A percentile compares a stretch with the other conserved stretches of the same genome.
These are phyloP conservation scores for Coleophora flavipennella DNA, from an alignment of 2,888 invertebrate species.

Conservation along the genomic window DNA sequence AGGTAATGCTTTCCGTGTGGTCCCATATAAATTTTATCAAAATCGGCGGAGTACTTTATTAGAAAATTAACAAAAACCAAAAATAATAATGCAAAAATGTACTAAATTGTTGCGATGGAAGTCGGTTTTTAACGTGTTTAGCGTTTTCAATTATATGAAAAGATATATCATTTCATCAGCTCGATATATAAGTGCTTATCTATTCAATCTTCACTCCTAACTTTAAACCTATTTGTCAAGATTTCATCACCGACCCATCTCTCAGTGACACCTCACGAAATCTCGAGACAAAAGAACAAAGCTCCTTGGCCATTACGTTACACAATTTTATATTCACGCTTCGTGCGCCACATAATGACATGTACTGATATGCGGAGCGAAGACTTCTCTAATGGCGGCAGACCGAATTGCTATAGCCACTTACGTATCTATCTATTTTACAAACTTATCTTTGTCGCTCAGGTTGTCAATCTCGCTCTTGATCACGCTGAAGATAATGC, in stretches of 20 bases:
- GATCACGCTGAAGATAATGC: conserved; percentile 6
- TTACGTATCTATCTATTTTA: conserved; percentile 23
- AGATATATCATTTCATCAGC: too few relatives aligned
- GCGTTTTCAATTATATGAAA: too few relatives aligned
- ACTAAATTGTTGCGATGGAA: too few relatives aligned
- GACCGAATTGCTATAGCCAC: conserved; percentile 48
- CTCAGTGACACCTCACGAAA: conserved; percentile 58
- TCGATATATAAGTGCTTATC: too few relatives aligned
- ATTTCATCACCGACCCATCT: conserved; percentile 61
- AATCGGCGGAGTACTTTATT: too few relatives aligned
- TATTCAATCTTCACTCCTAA: neutral
- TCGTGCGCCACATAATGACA: conserved; percentile 47
- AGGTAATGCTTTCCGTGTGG: too few relatives aligned
- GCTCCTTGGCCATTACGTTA: conserved; percentile 44
- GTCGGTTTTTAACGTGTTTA: too few relatives aligned
- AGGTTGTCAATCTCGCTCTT: conserved; percentile 11
- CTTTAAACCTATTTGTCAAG: conserved; percentile 20
- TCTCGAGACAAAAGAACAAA: conserved; percentile 61
- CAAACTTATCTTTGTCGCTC: conserved; percentile 9
- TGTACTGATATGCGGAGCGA: conserved; percentile 18
- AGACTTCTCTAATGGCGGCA: conserved; percentile 39
- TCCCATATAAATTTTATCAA: too few relatives aligned
- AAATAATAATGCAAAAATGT: too few relatives aligned
- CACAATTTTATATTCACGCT: conserved; percentile 54
- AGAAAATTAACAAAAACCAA: too few relatives aligned